Evolutionary conservation across 2,113 vertebrate genomes (phyloP).

Genomic region (Lophius piscatorius): DNA sequence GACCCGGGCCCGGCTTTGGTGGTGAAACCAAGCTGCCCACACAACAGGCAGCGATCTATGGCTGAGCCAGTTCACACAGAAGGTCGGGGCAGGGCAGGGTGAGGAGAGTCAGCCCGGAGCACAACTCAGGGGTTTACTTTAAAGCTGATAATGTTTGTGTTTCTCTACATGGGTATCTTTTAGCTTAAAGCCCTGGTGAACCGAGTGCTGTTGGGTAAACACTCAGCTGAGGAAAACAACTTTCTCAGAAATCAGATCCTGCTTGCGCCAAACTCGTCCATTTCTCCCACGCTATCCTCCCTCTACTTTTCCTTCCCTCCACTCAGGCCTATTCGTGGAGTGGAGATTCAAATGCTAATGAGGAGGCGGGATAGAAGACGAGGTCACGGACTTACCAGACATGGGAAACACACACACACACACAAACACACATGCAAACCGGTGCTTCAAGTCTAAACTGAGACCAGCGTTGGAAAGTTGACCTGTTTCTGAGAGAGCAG

Average conservation of each 20-base stretch:
- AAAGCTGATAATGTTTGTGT: not conserved
- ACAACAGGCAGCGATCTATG: slow-evolving; percentile 21
- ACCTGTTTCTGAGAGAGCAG: slow-evolving; percentile 24
- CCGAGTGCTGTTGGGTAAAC: slow-evolving; percentile 28
- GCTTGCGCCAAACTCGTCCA: slow-evolving; percentile 14
- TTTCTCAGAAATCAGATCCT: slow-evolving; percentile 16
- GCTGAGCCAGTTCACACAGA: slow-evolving; percentile 34
- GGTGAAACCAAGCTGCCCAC: slow-evolving; percentile 35
- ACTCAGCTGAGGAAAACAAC: slow-evolving; percentile 6
- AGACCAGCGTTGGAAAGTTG: slow-evolving; percentile 62
- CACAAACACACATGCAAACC: slow-evolving; percentile 46
- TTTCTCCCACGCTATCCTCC: slow-evolving; percentile 3
- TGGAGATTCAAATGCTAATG: slow-evolving; percentile 72
- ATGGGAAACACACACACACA: slow-evolving; percentile 49
- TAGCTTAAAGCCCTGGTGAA: slow-evolving; percentile 9
- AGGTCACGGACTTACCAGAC: slow-evolving; percentile 63
- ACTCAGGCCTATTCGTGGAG: slow-evolving; percentile 37
- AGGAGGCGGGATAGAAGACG: slow-evolving; percentile 59
- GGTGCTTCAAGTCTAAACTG: slow-evolving; percentile 43
- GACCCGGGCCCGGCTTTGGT: slow-evolving; percentile 21
- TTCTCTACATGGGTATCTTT: slow-evolving; percentile 19
- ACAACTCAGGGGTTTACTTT: slow-evolving; percentile 13
- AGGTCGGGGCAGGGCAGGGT: slow-evolving; percentile 7
- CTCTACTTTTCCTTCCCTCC: slow-evolving; percentile 25
- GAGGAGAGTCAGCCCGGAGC: not conserved